Conservation (phyloP, 64 coral and sea anemone species). For the Pocillopora verrucosa region DNA sequence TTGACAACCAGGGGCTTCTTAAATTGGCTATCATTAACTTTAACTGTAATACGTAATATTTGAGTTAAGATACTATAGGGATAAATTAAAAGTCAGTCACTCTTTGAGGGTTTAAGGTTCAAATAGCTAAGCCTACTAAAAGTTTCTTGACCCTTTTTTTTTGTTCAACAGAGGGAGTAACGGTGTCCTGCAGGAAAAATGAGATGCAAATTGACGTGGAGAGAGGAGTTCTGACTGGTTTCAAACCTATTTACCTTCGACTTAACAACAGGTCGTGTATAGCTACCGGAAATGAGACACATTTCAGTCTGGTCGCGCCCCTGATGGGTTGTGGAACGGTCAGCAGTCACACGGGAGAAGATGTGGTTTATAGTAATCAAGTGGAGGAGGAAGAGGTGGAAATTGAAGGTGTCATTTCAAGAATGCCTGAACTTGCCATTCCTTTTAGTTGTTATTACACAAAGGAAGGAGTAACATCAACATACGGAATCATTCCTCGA, state of each 20-base stretch:
- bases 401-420: constrained; percentile 60
- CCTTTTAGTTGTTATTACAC: constrained; percentile 91
- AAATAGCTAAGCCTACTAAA: no score
- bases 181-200: constrained; percentile 56
- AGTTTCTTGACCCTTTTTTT: background rate
- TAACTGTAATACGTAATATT: no score
- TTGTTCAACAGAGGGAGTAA: constrained; percentile 35
- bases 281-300: constrained; percentile 73
- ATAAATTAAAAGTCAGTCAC: no score
- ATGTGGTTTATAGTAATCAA: constrained; percentile 78
- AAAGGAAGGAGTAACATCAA: constrained; percentile 85
- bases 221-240: constrained; percentile 32
- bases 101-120: background rate
- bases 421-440: constrained; percentile 68
- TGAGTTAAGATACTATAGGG: no score
- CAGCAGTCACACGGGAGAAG: constrained; percentile 56
- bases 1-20: no score
- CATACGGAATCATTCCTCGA: constrained; percentile 71
- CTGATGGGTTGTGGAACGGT: constrained; percentile 78
- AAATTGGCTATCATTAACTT: no score
- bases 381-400: constrained; percentile 53
- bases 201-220: constrained; percentile 71
- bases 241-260: constrained; percentile 39
- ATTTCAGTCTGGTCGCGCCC: constrained; percentile 69
- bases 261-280: constrained; percentile 55